Evolutionary conservation across 1,140 invertebrate genomes (phyloP).

Genomic region (Hormaphis cornu): DNA sequence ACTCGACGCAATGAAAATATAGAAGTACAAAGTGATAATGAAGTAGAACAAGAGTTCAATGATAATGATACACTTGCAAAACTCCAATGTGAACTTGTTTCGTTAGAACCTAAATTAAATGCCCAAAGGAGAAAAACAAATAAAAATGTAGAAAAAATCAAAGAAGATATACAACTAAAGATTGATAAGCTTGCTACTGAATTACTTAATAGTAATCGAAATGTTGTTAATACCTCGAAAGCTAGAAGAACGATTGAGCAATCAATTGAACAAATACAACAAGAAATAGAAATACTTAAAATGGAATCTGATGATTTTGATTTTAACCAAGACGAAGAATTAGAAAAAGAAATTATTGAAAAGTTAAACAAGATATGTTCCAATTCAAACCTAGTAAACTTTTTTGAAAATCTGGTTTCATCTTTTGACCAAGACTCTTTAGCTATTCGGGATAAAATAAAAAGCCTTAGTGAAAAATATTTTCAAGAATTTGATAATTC

Average conservation of each 20-base stretch:
- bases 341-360: not conserved
- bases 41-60: not conserved
- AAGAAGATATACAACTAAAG: not conserved
- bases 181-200: not conserved
- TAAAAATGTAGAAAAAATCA: not conserved
- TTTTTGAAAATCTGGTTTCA: not conserved
- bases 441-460: not conserved
- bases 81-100: too few relatives aligned
- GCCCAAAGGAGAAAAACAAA: not conserved
- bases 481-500: too few relatives aligned
- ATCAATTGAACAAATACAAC: not conserved
- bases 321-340: not conserved
- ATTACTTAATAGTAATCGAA: not conserved
- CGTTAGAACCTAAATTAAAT: not conserved
- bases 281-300: not conserved
- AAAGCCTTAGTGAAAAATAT: not conserved
- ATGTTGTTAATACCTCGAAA: not conserved
- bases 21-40: not conserved
- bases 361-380: not conserved
- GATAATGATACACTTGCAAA: not conserved
- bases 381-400: too few relatives aligned
- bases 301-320: not conserved
- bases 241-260: not conserved
- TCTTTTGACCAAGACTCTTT: not conserved
- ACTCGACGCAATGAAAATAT: not conserved